Percentiles rank a stretch among this genome's conserved stretches.
phyloP scores from a whole-genome alignment of 2,888 invertebrate genomes.

The Epistrophe grossulariae region DNA sequence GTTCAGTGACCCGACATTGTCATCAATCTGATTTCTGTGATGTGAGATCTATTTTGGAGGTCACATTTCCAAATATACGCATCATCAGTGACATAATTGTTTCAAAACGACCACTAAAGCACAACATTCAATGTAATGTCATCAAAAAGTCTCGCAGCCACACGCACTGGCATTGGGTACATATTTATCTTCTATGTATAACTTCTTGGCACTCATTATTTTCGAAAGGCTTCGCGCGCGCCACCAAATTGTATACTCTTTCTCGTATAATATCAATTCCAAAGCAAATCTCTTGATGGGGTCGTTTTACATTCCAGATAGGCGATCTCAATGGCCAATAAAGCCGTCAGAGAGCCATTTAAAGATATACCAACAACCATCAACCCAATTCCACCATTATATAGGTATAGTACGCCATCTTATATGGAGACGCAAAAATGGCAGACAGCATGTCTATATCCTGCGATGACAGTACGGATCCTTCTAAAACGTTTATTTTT shows the following conservation, averaged over 20 bases:
- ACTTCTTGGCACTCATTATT: slow-evolving; percentile 35
- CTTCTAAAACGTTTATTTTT: slow-evolving; percentile 41
- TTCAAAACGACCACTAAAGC: slow-evolving; percentile 60
- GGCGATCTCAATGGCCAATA: slow-evolving; percentile 79
- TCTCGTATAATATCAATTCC: slow-evolving; percentile 61
- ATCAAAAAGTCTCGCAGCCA: slow-evolving; percentile 40
- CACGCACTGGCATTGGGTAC: not conserved
- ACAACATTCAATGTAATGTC: slow-evolving; percentile 53
- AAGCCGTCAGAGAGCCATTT: slow-evolving; percentile 78
- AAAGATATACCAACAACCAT: slow-evolving; percentile 68
- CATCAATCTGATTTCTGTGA: not conserved
- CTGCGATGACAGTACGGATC: slow-evolving; percentile 42
- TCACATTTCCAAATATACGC: slow-evolving; percentile 14
- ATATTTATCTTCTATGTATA: not conserved
- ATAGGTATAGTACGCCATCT: not conserved
- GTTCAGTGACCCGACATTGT: not conserved
- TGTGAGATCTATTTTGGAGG: slow-evolving; percentile 8
- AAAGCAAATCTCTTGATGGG: slow-evolving; percentile 77
- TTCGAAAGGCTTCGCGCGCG: slow-evolving; percentile 49
- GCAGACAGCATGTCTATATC: slow-evolving; percentile 76
- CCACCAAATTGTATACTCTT: slow-evolving; percentile 27
- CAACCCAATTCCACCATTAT: not conserved
- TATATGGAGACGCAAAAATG: slow-evolving; percentile 18
- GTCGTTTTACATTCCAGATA: slow-evolving; percentile 78
- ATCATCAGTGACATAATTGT: slow-evolving; percentile 57